Conservation (phyloP, 2,888 invertebrate genomes). For the Diplazon laetatorius region DNA sequence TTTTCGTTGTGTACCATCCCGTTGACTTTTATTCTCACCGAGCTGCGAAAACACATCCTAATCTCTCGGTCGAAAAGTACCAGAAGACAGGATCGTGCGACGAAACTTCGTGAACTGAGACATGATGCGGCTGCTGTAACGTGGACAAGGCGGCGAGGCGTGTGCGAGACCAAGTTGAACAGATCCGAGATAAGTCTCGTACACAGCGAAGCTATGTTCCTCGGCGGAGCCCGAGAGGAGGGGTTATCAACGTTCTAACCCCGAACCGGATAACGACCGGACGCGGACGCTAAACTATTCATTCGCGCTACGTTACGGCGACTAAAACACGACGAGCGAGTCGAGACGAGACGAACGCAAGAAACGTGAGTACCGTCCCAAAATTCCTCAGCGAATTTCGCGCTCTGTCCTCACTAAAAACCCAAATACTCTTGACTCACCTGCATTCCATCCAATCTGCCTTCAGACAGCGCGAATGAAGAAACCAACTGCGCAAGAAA, state of each 20-base stretch:
- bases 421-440: not conserved
- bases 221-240: conserved; percentile 49
- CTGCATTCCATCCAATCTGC: conserved; percentile 13
- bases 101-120: conserved; percentile 70
- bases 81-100: conserved; percentile 41
- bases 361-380: conserved; percentile 32
- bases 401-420: conserved; percentile 40
- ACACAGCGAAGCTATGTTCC: conserved; percentile 59
- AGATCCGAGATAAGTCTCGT: conserved; percentile 77
- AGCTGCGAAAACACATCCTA: conserved; percentile 55
- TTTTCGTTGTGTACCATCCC: too few species aligned
- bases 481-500: not conserved
- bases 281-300: conserved; percentile 79
- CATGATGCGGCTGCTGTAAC: conserved; percentile 59
- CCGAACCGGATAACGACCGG: conserved; percentile 72
- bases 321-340: conserved; percentile 37
- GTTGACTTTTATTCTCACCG: conserved; percentile 2
- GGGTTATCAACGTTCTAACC: conserved; percentile 78
- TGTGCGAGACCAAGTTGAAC: conserved; percentile 68
- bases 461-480: not conserved
- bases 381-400: conserved; percentile 28
- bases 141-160: conserved; percentile 45
- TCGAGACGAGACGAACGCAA: conserved; percentile 32
- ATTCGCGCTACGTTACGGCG: conserved; percentile 70
- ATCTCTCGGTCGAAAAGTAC: conserved; percentile 67